These are phyloP conservation scores for Lithophane semibrunnea DNA, from an alignment of 2,888 invertebrate genomes.

Conservation along the genomic window DNA sequence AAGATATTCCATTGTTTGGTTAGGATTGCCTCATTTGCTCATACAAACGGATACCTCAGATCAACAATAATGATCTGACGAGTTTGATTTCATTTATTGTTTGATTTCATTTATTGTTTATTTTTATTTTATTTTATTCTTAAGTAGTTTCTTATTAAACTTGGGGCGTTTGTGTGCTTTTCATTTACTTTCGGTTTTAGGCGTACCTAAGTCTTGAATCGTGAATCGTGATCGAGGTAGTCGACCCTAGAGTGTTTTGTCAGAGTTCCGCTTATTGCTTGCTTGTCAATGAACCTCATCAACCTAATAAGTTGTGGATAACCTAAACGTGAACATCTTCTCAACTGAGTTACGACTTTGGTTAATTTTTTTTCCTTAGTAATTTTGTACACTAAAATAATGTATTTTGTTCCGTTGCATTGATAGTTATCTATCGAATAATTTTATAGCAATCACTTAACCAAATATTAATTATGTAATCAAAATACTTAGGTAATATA, in stretches of 20 bases:
- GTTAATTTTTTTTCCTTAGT: not conserved
- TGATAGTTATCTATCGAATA: not conserved
- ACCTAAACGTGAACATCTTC: not conserved
- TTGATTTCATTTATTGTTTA: not conserved
- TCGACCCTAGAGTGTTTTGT: constrained; percentile 13
- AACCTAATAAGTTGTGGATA: not conserved
- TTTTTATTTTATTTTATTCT: not conserved
- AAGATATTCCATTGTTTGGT: constrained; percentile 28
- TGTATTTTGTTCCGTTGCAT: no score
- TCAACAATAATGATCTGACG: constrained; percentile 9
- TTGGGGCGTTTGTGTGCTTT: not conserved
- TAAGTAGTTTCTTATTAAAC: not conserved
- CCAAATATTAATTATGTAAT: not conserved
- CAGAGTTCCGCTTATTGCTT: constrained; percentile 3
- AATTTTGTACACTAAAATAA: not conserved
- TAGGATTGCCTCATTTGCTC: constrained; percentile 27
- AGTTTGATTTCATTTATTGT: not conserved
- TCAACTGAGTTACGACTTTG: not conserved
- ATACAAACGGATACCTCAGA: constrained; percentile 5
- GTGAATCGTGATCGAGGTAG: not conserved
- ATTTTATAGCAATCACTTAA: not conserved
- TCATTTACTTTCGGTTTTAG: not conserved
- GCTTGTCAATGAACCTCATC: constrained; percentile 9
- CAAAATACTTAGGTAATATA: not conserved
- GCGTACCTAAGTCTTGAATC: not conserved